These are phyloP conservation scores for Metridium senile DNA, from an alignment of 92 coral and sea anemone species.

Conservation along the genomic window DNA sequence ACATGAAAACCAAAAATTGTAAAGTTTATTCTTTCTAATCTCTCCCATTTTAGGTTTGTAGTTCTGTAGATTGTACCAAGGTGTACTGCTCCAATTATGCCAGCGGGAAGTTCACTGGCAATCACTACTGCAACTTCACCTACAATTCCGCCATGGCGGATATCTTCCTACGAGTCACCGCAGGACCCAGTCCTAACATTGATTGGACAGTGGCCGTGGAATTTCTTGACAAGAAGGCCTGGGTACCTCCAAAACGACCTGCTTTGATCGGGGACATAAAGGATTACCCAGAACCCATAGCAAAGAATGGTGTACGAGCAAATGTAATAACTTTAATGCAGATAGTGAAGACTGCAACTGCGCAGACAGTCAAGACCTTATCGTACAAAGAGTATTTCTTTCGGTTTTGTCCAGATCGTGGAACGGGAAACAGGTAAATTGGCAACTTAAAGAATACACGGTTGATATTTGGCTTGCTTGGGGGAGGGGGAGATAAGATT, in stretches of 20 bases:
- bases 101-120: conserved; percentile 49
- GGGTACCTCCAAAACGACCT: conserved; percentile 37
- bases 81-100: conserved; percentile 59
- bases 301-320: conserved; percentile 22
- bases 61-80: conserved; percentile 27
- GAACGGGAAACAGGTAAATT: conserved; percentile 54
- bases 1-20: too few relatives aligned
- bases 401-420: conserved; percentile 64
- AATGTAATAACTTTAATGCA: conserved; percentile 39
- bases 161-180: conserved; percentile 57
- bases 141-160: conserved; percentile 53
- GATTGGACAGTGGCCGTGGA: conserved; percentile 77
- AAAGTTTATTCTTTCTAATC: too few relatives aligned
- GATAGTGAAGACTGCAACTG: conserved; percentile 53
- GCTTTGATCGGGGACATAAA: neutral
- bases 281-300: conserved; percentile 47
- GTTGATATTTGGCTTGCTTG: neutral
- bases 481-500: too few relatives aligned
- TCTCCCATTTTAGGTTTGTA: conserved; percentile 31
- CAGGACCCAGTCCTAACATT: conserved; percentile 65
- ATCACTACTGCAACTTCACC: conserved; percentile 66
- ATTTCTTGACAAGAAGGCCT: conserved; percentile 42
- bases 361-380: conserved; percentile 44
- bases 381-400: conserved; percentile 12
- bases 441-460: neutral